Base-by-base conservation (phyloP, 2,888 invertebrate species). In the Lottia gigantea region DNA sequence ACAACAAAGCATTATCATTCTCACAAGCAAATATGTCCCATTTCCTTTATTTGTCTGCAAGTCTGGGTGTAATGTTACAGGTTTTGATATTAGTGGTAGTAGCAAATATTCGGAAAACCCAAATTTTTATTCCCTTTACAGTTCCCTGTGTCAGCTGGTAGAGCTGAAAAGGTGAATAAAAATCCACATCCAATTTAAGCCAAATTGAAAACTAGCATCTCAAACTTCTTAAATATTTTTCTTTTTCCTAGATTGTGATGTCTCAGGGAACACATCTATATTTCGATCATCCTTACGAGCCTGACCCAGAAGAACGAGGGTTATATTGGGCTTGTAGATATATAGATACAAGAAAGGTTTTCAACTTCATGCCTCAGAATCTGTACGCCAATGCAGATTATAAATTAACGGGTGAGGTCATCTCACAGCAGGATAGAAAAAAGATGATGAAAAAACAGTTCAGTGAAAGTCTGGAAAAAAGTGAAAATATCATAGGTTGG, bases 271-370 rank as follows among this genome's bases (percentile, higher is more conserved):
- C 84, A 1, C 84, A 84, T 66, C 74, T 84, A 40, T 85, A 85
- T 68, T 83, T 85, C 73, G 85, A 85, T 74, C 84, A 85, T 64
- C 84, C 84, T 0, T 80, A 85, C 62, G 85, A 85, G 67, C 85
- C 84, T 0, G 83, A 85, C 66, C 84, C 85, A 0, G 83, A 85
- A 61, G 85, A 85, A 75, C 69, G 86, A 16, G 87, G 87, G 2
- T 73, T 85, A 15, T 85, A 84, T 75, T 87, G 87, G 87, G 86
- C 87, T 0, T 77, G 84, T 4, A 77, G 86, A 14, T 86, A 78
- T 75, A 75, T 81, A 31, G 85, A 85, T 77, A 82, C 83, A 0
- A 78, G 75, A 45, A 85, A 83, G 69, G 79, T 82, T n/a, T 86
- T 86, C 74, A 71, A 73, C 19, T 85, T 83, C 71, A 79, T 81